Conservation (phyloP, 2,888 invertebrate species). For the Drosophila monieri region DNA sequence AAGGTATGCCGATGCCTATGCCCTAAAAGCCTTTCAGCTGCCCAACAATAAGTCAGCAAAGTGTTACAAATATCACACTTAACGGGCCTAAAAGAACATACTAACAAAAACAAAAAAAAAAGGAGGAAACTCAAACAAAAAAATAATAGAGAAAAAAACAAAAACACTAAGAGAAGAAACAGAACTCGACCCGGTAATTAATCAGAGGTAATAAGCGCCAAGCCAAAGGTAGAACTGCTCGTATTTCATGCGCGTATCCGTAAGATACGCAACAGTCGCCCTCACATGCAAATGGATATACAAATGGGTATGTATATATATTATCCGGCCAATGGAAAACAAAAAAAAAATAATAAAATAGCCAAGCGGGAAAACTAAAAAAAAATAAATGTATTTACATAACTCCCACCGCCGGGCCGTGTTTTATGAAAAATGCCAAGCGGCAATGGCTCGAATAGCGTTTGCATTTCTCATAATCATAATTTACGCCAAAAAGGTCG, state of each 20-base stretch:
- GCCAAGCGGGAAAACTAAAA: conserved; percentile 47
- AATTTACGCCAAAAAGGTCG: conserved; percentile 69
- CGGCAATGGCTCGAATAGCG: conserved; percentile 69
- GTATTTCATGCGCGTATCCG: conserved; percentile 67
- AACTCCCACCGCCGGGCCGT: conserved; percentile 20
- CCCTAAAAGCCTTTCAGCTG: conserved; percentile 51
- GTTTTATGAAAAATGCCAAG: conserved; percentile 43
- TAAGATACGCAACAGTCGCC: conserved; percentile 68
- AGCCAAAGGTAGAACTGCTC: conserved; percentile 45
- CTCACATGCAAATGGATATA: conserved; percentile 37
- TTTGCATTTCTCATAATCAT: conserved; percentile 78
- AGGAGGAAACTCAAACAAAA: not conserved
- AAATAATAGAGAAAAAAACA: conserved; percentile 42
- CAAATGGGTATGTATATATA: conserved; percentile 29
- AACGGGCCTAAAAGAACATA: conserved; percentile 51
- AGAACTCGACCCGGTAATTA: conserved; percentile 60
- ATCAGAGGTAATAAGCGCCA: conserved; percentile 56
- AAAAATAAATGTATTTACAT: conserved; percentile 72
- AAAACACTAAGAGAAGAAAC: conserved; percentile 32
- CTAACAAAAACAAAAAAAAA: conserved; percentile 1
- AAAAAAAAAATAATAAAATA: conserved; percentile 9
- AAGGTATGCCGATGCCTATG: conserved; percentile 42
- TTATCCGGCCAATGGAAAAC: conserved; percentile 31
- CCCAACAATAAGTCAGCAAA: conserved; percentile 68
- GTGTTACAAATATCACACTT: conserved; percentile 81